These are phyloP conservation scores for Oscheius sp. DNA, from an alignment of 2,888 invertebrate species.

Conservation along the genomic window DNA sequence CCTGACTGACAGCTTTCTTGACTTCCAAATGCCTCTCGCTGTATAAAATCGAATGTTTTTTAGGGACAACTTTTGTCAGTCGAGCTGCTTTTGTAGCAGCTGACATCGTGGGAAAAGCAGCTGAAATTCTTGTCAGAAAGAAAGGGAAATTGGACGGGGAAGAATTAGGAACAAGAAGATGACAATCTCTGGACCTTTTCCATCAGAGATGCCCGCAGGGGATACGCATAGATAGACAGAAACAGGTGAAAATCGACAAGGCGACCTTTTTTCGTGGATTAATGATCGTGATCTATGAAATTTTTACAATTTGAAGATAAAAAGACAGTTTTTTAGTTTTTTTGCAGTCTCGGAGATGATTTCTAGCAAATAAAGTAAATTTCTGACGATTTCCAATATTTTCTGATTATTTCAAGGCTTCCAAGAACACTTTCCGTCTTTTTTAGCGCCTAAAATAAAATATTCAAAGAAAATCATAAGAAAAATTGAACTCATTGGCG, in stretches of 20 bases:
- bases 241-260: neutral
- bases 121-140: neutral
- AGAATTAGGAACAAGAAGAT: neutral
- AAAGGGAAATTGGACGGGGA: neutral
- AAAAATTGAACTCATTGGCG: too few relatives aligned
- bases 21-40: constrained; percentile 31
- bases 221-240: neutral
- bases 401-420: too few relatives aligned
- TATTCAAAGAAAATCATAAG: too few relatives aligned
- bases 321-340: too few relatives aligned
- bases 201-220: neutral
- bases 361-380: too few relatives aligned
- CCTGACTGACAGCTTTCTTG: constrained; percentile 30
- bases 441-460: too few relatives aligned
- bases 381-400: too few relatives aligned
- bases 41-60: constrained; percentile 32
- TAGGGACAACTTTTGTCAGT: neutral
- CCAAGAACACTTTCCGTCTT: too few relatives aligned
- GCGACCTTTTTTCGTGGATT: neutral
- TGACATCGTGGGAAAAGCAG: constrained; percentile 7
- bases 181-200: neutral
- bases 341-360: too few relatives aligned
- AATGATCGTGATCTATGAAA: neutral
- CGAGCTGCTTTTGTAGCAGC: constrained; percentile 32
- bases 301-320: too few relatives aligned